phyloP scores from a whole-genome alignment of 1,140 invertebrate species.

The Papilio xuthus region DNA sequence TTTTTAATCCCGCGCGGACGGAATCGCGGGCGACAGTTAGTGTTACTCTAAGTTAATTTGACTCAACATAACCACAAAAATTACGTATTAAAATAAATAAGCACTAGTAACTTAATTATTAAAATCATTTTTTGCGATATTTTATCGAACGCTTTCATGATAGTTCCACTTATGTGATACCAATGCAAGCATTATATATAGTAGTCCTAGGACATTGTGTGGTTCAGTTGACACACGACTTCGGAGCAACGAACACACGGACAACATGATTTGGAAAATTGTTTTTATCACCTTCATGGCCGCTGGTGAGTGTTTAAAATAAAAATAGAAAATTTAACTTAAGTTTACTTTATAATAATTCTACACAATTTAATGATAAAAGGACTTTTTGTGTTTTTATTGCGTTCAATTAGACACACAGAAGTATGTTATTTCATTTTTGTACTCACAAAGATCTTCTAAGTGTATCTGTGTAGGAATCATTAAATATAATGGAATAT shows the following conservation, averaged over 20 bases:
- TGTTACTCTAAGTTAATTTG: no score
- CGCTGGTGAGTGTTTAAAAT: conserved; percentile 50
- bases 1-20: no score
- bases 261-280: conserved; percentile 54
- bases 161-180: conserved; percentile 44
- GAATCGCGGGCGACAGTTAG: no score
- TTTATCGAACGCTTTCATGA: conserved; percentile 42
- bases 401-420: no score
- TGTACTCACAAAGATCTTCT: no score
- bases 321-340: no score
- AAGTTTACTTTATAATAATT: background rate
- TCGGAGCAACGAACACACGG: conserved; percentile 36
- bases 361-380: background rate
- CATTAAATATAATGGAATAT: no score
- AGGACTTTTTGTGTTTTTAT: no score
- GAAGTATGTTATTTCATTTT: no score
- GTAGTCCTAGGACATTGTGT: conserved; percentile 39
- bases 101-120: background rate
- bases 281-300: conserved; percentile 51
- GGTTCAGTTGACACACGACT: conserved; percentile 53
- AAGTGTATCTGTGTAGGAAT: no score
- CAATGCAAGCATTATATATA: conserved; percentile 49
- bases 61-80: no score
- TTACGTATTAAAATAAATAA: no score
- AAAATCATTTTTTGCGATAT: conserved; percentile 17